Evolutionary conservation across 2,797 vertebrate genomes (phyloP).

Genomic region (Lacerta bilineata): DNA sequence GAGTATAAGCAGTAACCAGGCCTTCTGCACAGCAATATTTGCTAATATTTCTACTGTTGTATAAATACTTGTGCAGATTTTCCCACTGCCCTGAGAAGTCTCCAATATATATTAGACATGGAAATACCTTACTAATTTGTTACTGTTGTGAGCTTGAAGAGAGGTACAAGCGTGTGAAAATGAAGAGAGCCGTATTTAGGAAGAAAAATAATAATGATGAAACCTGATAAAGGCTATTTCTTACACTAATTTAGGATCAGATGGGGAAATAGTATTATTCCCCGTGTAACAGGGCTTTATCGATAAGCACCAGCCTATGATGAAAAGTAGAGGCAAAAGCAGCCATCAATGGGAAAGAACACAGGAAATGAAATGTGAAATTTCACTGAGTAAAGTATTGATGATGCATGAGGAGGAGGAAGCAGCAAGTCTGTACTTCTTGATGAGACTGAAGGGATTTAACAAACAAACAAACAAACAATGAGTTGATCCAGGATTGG

Average conservation of each 20-base stretch:
- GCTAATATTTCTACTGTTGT: background rate
- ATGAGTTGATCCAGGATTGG: background rate
- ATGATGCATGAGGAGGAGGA: too few relatives aligned
- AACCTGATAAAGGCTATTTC: conserved; percentile 2
- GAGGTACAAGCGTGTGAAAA: background rate
- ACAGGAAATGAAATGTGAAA: conserved; percentile 3
- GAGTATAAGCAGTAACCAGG: background rate
- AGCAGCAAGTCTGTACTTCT: background rate
- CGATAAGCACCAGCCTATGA: background rate
- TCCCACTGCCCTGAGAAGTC: background rate
- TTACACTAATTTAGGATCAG: conserved; percentile 9
- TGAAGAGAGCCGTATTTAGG: background rate
- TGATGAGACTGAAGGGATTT: background rate
- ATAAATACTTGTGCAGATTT: conserved; percentile 2
- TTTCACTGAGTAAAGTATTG: background rate
- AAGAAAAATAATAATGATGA: background rate
- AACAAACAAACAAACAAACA: too few relatives aligned
- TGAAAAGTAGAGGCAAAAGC: background rate
- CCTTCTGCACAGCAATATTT: conserved; percentile 10
- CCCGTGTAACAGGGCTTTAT: background rate
- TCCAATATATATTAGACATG: background rate
- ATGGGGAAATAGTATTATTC: conserved; percentile 2
- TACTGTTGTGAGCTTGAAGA: background rate
- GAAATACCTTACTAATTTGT: background rate
- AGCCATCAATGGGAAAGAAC: background rate